Evolutionary conservation across 2,113 vertebrate genomes (phyloP).

Genomic region (Prunella himalayana): DNA sequence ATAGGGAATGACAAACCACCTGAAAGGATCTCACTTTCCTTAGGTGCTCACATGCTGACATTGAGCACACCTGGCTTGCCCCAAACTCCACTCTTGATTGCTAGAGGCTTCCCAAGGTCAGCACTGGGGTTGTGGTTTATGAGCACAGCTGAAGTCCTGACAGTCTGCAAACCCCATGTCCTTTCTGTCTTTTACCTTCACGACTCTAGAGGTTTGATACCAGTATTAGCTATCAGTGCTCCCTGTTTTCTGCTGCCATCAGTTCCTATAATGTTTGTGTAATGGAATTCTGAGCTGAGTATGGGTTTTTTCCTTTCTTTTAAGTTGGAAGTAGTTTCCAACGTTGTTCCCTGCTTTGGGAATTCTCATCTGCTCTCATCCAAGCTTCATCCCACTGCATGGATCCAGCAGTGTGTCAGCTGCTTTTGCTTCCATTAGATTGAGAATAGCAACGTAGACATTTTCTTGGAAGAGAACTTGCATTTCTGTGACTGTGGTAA

Average conservation of each 20-base stretch:
- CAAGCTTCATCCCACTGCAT: background rate
- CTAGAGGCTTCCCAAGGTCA: background rate
- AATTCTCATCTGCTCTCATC: background rate
- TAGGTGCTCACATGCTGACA: background rate
- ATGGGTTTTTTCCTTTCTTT: background rate
- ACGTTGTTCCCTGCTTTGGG: background rate
- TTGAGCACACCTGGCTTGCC: background rate
- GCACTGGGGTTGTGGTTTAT: background rate
- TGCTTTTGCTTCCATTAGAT: background rate
- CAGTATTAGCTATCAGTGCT: accelerated
- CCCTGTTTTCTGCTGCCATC: background rate
- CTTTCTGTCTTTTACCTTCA: background rate
- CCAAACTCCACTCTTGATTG: background rate
- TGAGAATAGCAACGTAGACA: background rate
- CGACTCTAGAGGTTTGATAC: background rate
- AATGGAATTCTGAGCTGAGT: background rate
- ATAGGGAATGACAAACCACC: background rate
- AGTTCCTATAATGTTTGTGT: background rate
- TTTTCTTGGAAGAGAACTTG: background rate
- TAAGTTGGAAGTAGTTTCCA: background rate
- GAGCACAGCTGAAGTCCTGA: background rate
- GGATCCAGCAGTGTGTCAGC: background rate
- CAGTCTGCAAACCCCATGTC: background rate
- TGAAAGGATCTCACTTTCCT: background rate
- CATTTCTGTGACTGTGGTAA: background rate